Evolutionary conservation across 2,888 invertebrate genomes (phyloP).

Genomic region (Netelia fuscicornis): DNA sequence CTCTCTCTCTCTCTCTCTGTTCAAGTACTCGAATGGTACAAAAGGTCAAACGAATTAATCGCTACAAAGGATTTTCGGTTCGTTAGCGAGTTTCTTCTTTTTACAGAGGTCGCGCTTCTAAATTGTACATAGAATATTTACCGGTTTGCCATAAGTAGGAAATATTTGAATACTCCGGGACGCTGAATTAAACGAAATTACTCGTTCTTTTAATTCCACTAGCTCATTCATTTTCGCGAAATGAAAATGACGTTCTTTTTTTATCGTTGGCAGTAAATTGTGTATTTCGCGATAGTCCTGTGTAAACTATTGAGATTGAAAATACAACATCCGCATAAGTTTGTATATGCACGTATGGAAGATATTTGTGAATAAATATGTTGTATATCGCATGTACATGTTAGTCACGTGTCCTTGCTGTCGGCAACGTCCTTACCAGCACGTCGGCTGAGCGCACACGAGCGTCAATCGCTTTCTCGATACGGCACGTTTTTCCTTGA

Average conservation of each 20-base stretch:
- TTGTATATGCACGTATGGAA: neutral
- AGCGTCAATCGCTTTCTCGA: slow-evolving; percentile 15
- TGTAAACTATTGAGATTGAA: neutral
- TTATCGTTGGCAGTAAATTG: neutral
- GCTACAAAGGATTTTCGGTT: no score
- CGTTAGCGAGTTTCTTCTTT: no score
- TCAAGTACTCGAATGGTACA: no score
- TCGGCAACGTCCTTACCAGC: slow-evolving; percentile 25
- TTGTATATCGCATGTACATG: neutral
- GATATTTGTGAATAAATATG: neutral
- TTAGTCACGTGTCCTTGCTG: slow-evolving; percentile 45
- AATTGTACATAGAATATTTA: no score
- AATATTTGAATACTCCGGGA: neutral
- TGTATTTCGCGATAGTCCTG: neutral
- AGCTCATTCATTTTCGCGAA: neutral
- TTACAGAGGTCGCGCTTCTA: no score
- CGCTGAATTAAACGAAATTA: neutral
- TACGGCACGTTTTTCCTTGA: slow-evolving; percentile 30
- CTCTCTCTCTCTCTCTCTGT: no score
- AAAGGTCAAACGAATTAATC: no score
- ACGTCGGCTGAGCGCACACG: slow-evolving; percentile 12
- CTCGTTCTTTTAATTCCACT: neutral
- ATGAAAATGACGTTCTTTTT: neutral
- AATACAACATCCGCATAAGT: neutral
- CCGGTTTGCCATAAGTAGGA: no score